phyloP scores from a whole-genome alignment of 2,888 invertebrate species.

The Argyresthia albistria region DNA sequence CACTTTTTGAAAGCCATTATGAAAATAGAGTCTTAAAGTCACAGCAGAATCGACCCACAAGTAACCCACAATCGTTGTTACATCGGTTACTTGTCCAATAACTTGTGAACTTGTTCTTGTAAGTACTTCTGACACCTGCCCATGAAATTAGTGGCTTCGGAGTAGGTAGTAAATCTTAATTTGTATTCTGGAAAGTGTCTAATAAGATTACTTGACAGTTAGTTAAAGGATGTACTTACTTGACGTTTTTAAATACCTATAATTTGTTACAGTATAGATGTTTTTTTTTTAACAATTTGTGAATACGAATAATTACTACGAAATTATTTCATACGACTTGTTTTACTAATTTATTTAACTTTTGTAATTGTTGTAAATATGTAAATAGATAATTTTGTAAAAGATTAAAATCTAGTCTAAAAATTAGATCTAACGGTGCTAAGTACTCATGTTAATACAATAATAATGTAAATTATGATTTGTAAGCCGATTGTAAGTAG shows the following conservation, averaged over 20 bases:
- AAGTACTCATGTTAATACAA: constrained; percentile 25
- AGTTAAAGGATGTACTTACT: too few relatives aligned
- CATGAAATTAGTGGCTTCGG: neutral
- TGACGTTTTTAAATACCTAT: too few relatives aligned
- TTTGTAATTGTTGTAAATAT: constrained; percentile 32
- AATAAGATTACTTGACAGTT: neutral
- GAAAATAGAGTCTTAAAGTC: too few relatives aligned
- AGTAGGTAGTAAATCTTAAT: neutral
- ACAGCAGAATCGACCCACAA: neutral
- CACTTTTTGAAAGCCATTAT: too few relatives aligned
- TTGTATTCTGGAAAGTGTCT: neutral
- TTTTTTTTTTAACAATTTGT: too few relatives aligned
- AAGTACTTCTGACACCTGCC: neutral
- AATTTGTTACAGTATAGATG: too few relatives aligned
- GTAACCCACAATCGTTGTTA: neutral
- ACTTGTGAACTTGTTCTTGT: neutral
- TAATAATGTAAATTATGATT: too few relatives aligned
- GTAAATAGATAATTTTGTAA: constrained; percentile 25
- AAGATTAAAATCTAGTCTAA: constrained; percentile 63
- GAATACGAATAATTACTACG: constrained; percentile 1
- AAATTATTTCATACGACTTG: neutral
- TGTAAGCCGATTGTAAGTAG: too few relatives aligned
- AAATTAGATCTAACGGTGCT: constrained; percentile 66
- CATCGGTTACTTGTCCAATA: neutral
- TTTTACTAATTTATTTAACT: neutral